These are phyloP conservation scores for Artibeus lituratus DNA, from an alignment of 2,797 vertebrate genomes.

Conservation along the genomic window DNA sequence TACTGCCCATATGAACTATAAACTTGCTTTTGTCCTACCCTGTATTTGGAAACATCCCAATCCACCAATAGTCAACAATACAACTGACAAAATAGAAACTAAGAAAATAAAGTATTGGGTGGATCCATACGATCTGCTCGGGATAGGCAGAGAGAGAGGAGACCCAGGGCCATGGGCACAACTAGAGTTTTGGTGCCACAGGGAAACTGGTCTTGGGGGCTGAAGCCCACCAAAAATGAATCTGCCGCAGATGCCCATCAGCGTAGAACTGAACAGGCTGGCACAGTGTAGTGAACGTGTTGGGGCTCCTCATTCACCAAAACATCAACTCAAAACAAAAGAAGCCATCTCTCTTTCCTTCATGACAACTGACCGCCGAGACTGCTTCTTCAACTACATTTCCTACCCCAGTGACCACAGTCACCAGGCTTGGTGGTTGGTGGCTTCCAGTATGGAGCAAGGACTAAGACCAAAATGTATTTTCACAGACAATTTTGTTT, in stretches of 20 bases:
- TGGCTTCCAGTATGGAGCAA: neutral
- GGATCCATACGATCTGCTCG: neutral
- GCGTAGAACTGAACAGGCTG: neutral
- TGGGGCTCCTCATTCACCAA: neutral
- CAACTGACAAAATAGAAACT: neutral
- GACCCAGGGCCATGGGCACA: neutral
- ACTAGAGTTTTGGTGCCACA: neutral
- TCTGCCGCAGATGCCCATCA: accelerated
- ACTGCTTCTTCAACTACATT: neutral
- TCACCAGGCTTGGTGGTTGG: neutral
- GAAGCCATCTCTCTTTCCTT: neutral
- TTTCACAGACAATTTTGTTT: neutral
- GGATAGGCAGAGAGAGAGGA: neutral
- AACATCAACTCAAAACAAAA: neutral
- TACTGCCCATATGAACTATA: neutral
- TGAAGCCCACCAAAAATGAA: neutral
- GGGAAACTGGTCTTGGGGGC: no score
- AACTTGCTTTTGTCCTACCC: neutral
- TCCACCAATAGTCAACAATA: neutral
- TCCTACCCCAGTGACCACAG: accelerated
- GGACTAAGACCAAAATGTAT: neutral
- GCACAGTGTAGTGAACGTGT: neutral
- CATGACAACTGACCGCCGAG: neutral
- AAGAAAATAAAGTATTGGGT: neutral
- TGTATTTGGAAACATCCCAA: neutral